phyloP scores from a whole-genome alignment of 2,113 vertebrate species.

The Ammodytes marinus region DNA sequence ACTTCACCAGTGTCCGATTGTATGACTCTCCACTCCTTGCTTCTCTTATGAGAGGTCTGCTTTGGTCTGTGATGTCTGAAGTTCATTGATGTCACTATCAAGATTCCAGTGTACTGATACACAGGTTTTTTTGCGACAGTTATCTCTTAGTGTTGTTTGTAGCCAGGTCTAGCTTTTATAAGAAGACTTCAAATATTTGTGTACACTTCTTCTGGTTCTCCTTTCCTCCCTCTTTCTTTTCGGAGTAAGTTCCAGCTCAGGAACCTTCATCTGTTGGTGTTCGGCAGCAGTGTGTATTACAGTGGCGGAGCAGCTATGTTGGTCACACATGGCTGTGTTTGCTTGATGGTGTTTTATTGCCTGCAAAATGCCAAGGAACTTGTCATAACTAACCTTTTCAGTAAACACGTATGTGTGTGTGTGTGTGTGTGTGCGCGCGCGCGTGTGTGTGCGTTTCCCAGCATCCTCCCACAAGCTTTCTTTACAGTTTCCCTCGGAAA shows the following conservation, averaged over 20 bases:
- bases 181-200: conserved; percentile 5
- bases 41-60: background rate
- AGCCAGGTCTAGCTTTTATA: conserved; percentile 5
- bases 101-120: background rate
- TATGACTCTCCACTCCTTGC: background rate
- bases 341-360: conserved; percentile 46
- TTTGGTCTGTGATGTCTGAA: conserved; percentile 1
- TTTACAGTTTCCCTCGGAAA: conserved; percentile 29
- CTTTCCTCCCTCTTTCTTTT: background rate
- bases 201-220: background rate
- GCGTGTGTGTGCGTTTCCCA: background rate
- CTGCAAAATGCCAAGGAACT: conserved; percentile 49
- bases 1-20: background rate
- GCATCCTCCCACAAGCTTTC: conserved; percentile 31
- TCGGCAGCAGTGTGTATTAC: conserved; percentile 6
- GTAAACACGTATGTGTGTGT: conserved; percentile 16
- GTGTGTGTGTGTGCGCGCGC: conserved; percentile 11
- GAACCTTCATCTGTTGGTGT: conserved; percentile 39
- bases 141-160: conserved; percentile 20
- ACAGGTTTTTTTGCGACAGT: background rate
- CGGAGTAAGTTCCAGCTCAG: background rate
- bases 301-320: conserved; percentile 29
- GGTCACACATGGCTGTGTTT: conserved; percentile 51
- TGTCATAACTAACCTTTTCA: conserved; percentile 58
- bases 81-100: conserved; percentile 19